Conservation (phyloP, 92 coral and sea anemone species). For the Pocillopora meandrina region DNA sequence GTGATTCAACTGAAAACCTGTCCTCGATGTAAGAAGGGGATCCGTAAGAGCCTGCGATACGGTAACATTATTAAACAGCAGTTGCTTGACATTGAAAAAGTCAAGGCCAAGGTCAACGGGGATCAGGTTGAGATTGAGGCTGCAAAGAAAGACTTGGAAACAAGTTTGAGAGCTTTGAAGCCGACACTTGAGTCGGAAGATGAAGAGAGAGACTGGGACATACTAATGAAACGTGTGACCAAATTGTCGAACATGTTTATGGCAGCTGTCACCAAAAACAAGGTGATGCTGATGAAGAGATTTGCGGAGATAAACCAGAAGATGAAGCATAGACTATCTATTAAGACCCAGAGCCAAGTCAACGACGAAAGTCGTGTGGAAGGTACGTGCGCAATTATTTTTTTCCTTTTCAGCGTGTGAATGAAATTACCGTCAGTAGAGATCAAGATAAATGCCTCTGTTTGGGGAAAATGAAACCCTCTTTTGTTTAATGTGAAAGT, state of each 20-base stretch:
- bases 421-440: no score
- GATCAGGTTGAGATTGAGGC: background rate
- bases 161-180: constrained; percentile 17
- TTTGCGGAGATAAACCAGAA: background rate
- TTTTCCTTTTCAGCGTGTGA: background rate
- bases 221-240: background rate
- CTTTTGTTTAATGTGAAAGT: no score
- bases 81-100: constrained; percentile 62
- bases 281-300: constrained; percentile 24
- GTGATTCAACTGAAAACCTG: constrained; percentile 70
- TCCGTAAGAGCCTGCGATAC: constrained; percentile 76
- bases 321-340: background rate
- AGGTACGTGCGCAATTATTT: background rate
- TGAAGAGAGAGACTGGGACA: background rate
- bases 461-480: no score
- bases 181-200: background rate
- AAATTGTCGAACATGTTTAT: background rate
- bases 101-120: constrained; percentile 36
- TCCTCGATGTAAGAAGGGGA: constrained; percentile 71
- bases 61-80: constrained; percentile 72
- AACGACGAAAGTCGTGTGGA: constrained; percentile 23
- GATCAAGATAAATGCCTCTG: no score
- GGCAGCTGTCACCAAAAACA: constrained; percentile 23
- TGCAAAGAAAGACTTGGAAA: background rate
- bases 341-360: no score